phyloP scores from a whole-genome alignment of 1,140 invertebrate species.

The Conus ventricosus region DNA sequence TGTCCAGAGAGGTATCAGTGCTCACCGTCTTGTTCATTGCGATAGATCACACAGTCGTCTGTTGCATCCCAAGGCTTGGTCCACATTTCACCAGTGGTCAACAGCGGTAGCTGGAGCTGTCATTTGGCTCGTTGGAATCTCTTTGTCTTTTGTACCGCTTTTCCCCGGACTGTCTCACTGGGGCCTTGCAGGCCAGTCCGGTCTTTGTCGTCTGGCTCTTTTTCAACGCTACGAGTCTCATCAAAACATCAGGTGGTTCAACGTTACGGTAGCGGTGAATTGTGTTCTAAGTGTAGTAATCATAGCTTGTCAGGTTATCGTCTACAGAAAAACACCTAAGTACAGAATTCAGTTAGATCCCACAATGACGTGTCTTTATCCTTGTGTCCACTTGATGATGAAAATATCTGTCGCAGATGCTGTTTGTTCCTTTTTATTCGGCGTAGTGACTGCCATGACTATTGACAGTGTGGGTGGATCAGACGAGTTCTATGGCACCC shows the following conservation, averaged over 20 bases:
- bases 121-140: not conserved
- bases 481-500: not conserved
- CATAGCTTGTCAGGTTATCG: not conserved
- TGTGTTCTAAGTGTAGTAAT: not conserved
- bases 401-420: not conserved
- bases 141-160: not conserved
- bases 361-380: not conserved
- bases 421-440: not conserved
- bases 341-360: not conserved
- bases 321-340: not conserved
- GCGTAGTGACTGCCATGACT: not conserved
- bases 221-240: not conserved
- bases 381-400: not conserved
- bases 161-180: conserved; percentile 31
- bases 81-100: conserved; percentile 31
- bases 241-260: not conserved
- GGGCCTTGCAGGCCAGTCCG: not conserved
- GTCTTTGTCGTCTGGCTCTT: not conserved
- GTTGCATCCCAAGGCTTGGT: conserved; percentile 55
- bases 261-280: not conserved
- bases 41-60: conserved; percentile 51
- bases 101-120: not conserved
- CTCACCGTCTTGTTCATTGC: conserved; percentile 50
- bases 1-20: conserved; percentile 54
- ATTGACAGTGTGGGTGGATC: not conserved